Evolutionary conservation across 2,888 invertebrate genomes (phyloP), one percentile per base, ranked within the genome.

Genomic region (Calameuta idolon): DNA sequence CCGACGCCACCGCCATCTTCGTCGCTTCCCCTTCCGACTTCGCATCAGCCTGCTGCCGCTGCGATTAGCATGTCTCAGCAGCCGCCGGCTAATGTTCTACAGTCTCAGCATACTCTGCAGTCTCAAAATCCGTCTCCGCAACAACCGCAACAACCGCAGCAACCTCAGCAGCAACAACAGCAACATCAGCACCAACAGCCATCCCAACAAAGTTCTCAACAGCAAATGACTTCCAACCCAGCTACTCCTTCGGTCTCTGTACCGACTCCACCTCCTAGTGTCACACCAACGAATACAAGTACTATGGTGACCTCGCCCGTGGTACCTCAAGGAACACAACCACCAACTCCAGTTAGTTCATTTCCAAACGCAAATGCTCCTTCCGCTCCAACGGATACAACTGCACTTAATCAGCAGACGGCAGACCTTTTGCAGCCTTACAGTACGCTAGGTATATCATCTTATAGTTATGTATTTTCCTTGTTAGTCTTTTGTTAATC

Each of bases 351-450:
- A 37, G 87, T 89, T 79, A 86, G 83, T 85, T 87, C 89, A 78
- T 91, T 90, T 84, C 85, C 89, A 77, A 88, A 85, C 83, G 87
- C 88, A 34, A 90, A 87, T 78, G 84, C 87, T 33, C 83, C 89
- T 30, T 69, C 84, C 37, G 86, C 87, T 37, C 73, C 86, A 74
- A 81, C 85, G 77, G 90, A 90, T 69, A 86, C 84, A 55, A 83
- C 88, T 55, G 78, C 84, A 23, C 82, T 90, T 77, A 88, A 84
- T 78, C 90, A 88, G 80, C 89, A 88, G 79, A 84, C 85, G 78
- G 81, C 88, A 79, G 91, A 91, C 79, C 87, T 91, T 81, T 83
- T 91, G 81, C 91, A 91, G 85, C 86, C 91, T 75, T 91, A 87
- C 82, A 91, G 87, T 87, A 84, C 91, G 86, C 79, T 91, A 89